These are phyloP conservation scores for Euplagia quadripunctaria DNA, from an alignment of 2,888 invertebrate genomes.

Conservation along the genomic window DNA sequence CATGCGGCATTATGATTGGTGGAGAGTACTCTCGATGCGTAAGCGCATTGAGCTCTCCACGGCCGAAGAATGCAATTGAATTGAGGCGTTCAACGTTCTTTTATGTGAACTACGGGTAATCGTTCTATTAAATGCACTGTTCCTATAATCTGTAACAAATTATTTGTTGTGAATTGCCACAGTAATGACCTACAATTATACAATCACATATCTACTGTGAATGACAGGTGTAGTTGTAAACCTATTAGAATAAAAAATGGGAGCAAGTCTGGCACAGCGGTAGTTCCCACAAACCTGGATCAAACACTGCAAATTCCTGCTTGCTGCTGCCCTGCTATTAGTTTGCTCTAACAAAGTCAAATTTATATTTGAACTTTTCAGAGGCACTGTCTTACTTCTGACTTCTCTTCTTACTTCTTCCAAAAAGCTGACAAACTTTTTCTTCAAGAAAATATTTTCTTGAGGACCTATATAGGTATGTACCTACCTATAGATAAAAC, in stretches of 20 bases:
- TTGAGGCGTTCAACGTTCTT: constrained; percentile 73
- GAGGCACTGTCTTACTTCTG: too few relatives aligned
- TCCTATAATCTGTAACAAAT: constrained; percentile 29
- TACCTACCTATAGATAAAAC: too few relatives aligned
- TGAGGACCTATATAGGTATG: too few relatives aligned
- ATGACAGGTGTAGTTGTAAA: not conserved
- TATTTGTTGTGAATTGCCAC: constrained; percentile 41
- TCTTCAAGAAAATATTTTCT: too few relatives aligned
- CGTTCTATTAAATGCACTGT: constrained; percentile 61
- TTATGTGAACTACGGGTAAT: constrained; percentile 71
- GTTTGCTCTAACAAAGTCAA: too few relatives aligned
- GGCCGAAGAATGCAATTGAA: constrained; percentile 76
- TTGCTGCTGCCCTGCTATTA: too few relatives aligned
- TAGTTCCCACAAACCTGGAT: not conserved
- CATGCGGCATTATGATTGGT: constrained; percentile 70
- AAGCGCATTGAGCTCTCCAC: constrained; percentile 64
- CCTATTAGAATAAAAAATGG: too few relatives aligned
- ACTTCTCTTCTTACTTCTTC: too few relatives aligned
- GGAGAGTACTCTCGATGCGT: constrained; percentile 62
- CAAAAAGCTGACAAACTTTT: too few relatives aligned
- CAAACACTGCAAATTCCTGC: too few relatives aligned
- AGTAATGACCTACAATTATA: constrained; percentile 27
- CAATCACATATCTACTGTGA: constrained; percentile 9
- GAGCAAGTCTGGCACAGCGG: too few relatives aligned
- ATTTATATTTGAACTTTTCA: too few relatives aligned